Evolutionary conservation across 2,888 invertebrate genomes (phyloP).

Genomic region (Archips xylosteana): DNA sequence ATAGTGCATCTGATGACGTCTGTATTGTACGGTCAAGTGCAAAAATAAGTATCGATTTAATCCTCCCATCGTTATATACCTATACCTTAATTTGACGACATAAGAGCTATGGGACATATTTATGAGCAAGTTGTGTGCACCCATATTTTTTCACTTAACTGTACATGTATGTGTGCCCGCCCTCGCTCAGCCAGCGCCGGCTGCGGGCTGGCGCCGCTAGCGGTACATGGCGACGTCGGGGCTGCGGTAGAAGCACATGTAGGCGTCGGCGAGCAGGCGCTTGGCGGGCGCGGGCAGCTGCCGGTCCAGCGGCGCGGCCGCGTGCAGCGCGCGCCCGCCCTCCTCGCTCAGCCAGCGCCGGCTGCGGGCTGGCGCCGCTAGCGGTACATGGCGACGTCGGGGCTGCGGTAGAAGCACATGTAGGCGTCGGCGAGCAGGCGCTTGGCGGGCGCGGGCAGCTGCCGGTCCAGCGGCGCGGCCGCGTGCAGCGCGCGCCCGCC

Average conservation of each 20-base stretch:
- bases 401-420: conserved; percentile 99
- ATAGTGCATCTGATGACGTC: too few relatives aligned
- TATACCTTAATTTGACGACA: too few relatives aligned
- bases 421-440: conserved; percentile 98
- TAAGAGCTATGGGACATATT: too few relatives aligned
- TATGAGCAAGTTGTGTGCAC: too few relatives aligned
- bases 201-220: conserved; percentile 63
- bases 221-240: conserved; percentile 97
- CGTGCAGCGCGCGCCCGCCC: conserved; percentile 80
- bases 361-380: conserved; percentile 61
- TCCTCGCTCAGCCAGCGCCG: conserved; percentile 50
- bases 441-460: conserved; percentile 93
- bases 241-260: conserved; percentile 99
- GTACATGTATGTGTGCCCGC: too few relatives aligned
- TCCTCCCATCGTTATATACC: too few relatives aligned
- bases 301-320: conserved; percentile 89
- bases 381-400: conserved; percentile 97
- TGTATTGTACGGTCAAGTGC: too few relatives aligned
- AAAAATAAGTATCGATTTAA: too few relatives aligned
- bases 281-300: conserved; percentile 94
- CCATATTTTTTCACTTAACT: too few relatives aligned
- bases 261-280: conserved; percentile 97
- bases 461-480: conserved; percentile 89
- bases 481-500: conserved; percentile 89
- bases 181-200: too few relatives aligned